Conservation (phyloP, 2,113 vertebrate genomes). For the Solenodon paradoxus region DNA sequence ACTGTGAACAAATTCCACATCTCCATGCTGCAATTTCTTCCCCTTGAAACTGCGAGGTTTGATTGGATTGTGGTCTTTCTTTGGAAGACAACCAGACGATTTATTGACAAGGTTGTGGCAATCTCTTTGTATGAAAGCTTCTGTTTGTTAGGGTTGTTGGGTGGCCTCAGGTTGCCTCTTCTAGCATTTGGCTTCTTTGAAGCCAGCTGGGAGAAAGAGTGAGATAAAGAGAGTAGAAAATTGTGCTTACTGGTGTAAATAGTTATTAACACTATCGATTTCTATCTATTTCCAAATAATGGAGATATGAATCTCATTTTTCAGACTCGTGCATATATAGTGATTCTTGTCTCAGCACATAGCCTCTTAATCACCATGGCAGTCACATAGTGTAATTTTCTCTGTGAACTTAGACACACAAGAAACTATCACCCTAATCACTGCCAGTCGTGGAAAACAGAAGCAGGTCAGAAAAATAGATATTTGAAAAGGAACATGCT, state of each 20-base stretch:
- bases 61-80: not conserved
- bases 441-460: not conserved
- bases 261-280: conserved; percentile 43
- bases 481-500: conserved; percentile 21
- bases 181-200: not conserved
- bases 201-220: not conserved
- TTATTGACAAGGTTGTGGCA: not conserved
- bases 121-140: not conserved
- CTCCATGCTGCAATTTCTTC: not conserved
- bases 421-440: conserved; percentile 35
- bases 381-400: conserved; percentile 26
- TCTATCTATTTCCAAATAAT: not conserved
- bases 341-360: conserved; percentile 36
- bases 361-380: conserved; percentile 34
- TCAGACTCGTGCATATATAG: conserved; percentile 54
- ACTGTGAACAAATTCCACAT: not conserved
- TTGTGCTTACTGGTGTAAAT: conserved; percentile 35
- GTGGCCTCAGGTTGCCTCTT: not conserved
- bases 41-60: not conserved
- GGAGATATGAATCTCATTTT: conserved; percentile 57
- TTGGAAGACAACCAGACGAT: not conserved
- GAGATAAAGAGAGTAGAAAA: not conserved
- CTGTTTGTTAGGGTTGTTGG: not conserved
- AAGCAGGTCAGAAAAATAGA: not conserved
- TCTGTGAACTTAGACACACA: conserved; percentile 48